These are phyloP conservation scores for Acinonyx jubatus DNA, from an alignment of 2,113 vertebrate species.

Conservation along the genomic window DNA sequence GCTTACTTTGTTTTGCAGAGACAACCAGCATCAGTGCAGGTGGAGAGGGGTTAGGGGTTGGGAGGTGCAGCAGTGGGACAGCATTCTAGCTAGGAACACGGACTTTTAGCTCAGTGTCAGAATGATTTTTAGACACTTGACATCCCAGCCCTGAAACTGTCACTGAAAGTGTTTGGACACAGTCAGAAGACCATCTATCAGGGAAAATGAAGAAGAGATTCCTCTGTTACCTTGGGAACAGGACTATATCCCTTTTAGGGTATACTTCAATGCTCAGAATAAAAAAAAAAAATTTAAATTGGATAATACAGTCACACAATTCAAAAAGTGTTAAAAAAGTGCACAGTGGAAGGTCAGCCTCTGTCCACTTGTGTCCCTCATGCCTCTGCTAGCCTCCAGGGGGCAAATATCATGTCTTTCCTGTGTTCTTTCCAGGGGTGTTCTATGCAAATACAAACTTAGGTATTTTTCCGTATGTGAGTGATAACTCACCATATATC, in stretches of 20 bases:
- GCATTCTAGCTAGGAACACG: neutral
- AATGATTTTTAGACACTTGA: neutral
- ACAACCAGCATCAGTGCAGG: neutral
- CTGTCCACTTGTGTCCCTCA: neutral
- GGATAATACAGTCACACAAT: neutral
- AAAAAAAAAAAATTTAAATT: neutral
- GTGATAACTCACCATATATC: neutral
- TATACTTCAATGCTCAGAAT: conserved; percentile 16
- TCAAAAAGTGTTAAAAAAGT: neutral
- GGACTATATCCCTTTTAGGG: neutral
- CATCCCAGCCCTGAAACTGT: neutral
- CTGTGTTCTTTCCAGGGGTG: neutral
- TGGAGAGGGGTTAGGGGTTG: too few relatives aligned
- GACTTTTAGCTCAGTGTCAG: neutral
- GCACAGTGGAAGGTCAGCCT: neutral
- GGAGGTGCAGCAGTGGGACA: neutral
- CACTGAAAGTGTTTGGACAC: neutral
- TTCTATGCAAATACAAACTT: neutral
- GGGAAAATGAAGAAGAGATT: neutral
- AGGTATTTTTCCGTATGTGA: neutral
- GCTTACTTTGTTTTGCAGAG: neutral
- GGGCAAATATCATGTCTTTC: neutral
- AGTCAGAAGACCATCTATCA: neutral
- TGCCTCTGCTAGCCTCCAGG: neutral
- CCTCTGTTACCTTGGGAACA: neutral